Evolutionary conservation across 2,113 vertebrate genomes (phyloP), one percentile per base, ranked within the genome.

Genomic region (Polypterus senegalus): DNA sequence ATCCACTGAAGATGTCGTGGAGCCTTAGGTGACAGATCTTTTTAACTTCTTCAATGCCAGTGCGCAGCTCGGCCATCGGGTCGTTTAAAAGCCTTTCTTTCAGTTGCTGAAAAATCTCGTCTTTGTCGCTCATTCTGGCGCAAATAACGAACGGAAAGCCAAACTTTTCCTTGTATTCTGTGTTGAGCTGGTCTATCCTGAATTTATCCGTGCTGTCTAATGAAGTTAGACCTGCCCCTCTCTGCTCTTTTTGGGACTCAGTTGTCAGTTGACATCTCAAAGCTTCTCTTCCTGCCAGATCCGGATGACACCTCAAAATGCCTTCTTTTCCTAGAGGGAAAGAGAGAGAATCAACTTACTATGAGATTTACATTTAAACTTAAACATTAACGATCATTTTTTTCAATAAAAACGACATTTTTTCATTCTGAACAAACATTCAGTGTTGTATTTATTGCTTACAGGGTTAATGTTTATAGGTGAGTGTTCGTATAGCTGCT

Each of bases 141-240:
- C 88, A 91, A 11, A 91, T 78, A 61, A 91, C 80, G 7, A 92
- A 92, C 3, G 90, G 87, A 71, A 92, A 93, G 1, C 79, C 83
- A 48, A 91, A 91, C 44, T 81, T 85, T 57, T 67, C 56, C 55
- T 86, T 88, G 77, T 92, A 91, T 43, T 72, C 71, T 3, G 70
- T 57, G 69, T 89, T 91, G 57, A 89, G 86, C 7, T 61, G 65
- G 2, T 64, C 46, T 65, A 90, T 71, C 59, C 49, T 70, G 7
- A 49, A 68, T 3, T 57, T 56, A 51, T 90, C 87, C 0, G 3
- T 61, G 0, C 71, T 27, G 54, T 53, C 65, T 62, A 92, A 74
- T n/a, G 64, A 53, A 3, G 75, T 71, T 61, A 91, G 69, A 0
- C 88, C 91, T 1, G 82, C 88, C 5, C 63, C 59, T 0, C 69